A percentile compares a stretch with the other conserved stretches of the same genome.
These are phyloP conservation scores for Scaptomyza pallida DNA, from an alignment of 1,140 invertebrate species.

Conservation along the genomic window DNA sequence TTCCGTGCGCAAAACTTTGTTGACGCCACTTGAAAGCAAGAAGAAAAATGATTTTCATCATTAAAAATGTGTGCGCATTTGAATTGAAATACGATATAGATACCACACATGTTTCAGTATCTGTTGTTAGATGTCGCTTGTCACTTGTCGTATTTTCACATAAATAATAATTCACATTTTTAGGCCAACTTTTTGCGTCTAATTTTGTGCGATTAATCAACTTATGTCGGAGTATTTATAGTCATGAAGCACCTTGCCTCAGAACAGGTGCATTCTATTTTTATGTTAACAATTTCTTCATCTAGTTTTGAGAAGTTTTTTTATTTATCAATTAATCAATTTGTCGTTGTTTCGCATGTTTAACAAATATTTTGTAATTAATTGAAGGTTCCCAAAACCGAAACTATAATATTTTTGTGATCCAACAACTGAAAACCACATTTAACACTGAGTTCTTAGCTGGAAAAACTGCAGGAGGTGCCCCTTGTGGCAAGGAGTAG, in stretches of 20 bases:
- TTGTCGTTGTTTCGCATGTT: constrained; percentile 53
- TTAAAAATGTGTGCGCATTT: constrained; percentile 70
- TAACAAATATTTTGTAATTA: constrained; percentile 81
- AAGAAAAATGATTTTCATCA: constrained; percentile 54
- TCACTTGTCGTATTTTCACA: constrained; percentile 66
- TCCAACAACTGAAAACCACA: constrained; percentile 27
- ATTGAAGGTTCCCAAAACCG: constrained; percentile 55
- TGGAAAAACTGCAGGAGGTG: constrained; percentile 66
- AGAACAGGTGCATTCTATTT: constrained; percentile 59
- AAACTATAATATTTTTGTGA: constrained; percentile 60
- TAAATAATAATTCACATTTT: constrained; percentile 70
- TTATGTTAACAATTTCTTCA: constrained; percentile 8
- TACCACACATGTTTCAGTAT: not conserved
- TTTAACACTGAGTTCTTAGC: constrained; percentile 45
- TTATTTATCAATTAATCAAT: constrained; percentile 80
- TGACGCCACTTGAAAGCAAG: not conserved
- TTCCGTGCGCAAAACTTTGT: constrained; percentile 20
- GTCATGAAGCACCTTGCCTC: constrained; percentile 26
- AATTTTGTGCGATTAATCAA: constrained; percentile 80
- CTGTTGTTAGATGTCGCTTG: constrained; percentile 27
- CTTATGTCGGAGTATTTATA: constrained; percentile 58
- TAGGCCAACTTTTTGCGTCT: constrained; percentile 60
- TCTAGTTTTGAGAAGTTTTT: constrained; percentile 23
- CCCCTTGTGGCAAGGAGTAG: not conserved
- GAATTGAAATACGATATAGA: constrained; percentile 58